These are phyloP conservation scores for Somateria mollissima DNA, from an alignment of 2,797 vertebrate species.

Conservation along the genomic window DNA sequence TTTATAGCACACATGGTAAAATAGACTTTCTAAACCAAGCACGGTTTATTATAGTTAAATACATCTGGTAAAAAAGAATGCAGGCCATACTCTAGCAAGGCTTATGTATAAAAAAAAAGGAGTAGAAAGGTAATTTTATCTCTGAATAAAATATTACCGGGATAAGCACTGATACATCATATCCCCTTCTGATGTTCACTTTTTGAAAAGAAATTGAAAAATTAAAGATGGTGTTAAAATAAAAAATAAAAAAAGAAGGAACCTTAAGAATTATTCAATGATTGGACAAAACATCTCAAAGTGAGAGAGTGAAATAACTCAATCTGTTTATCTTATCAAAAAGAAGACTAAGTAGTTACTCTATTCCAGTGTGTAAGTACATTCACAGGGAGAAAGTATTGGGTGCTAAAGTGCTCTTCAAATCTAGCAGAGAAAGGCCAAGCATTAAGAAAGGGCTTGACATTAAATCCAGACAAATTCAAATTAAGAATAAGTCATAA, in stretches of 20 bases:
- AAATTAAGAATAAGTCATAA: not conserved
- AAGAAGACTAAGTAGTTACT: not conserved
- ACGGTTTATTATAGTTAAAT: not conserved
- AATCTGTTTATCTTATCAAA: not conserved
- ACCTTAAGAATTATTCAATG: not conserved
- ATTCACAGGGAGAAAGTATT: not conserved
- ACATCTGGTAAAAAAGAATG: not conserved
- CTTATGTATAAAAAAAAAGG: not conserved
- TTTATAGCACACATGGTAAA: not conserved
- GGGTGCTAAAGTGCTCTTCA: not conserved
- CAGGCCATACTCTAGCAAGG: not conserved
- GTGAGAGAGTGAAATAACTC: not conserved
- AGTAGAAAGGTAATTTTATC: not conserved
- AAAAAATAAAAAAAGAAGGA: not conserved
- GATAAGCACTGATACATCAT: not conserved
- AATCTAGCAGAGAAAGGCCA: not conserved
- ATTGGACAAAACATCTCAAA: not conserved
- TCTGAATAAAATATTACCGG: not conserved
- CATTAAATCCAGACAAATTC: slow-evolving; percentile 13
- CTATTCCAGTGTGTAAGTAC: not conserved
- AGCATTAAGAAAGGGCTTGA: not conserved
- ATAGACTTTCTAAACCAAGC: not conserved
- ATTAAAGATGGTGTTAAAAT: not conserved
- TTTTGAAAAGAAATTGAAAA: not conserved
- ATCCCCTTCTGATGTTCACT: not conserved